These are phyloP conservation scores for Cuniculus paca DNA, from an alignment of 2,797 vertebrate species.

Conservation along the genomic window DNA sequence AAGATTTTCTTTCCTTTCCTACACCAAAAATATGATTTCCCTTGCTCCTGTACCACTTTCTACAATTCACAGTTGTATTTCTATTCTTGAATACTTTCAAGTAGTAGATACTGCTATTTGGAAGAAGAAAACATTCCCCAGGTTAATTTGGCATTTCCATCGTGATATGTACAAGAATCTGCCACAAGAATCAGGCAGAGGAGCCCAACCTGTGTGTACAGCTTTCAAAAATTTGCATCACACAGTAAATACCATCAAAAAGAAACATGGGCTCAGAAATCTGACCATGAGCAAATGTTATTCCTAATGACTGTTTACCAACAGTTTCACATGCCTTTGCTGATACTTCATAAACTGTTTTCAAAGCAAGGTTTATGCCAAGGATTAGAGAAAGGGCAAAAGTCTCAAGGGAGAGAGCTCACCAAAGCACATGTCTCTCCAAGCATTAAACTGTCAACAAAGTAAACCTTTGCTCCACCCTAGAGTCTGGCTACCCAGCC, in stretches of 20 bases:
- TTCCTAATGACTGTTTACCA: constrained; percentile 68
- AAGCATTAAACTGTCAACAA: constrained; percentile 79
- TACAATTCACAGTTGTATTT: constrained; percentile 24
- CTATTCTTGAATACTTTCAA: constrained; percentile 44
- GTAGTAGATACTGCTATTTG: background rate
- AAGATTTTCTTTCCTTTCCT: background rate
- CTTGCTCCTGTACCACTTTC: background rate
- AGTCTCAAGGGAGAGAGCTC: constrained; percentile 64
- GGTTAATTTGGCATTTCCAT: constrained; percentile 41
- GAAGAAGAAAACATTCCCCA: constrained; percentile 5
- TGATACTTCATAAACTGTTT: constrained; percentile 49
- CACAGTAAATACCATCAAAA: constrained; percentile 51
- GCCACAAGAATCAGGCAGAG: background rate
- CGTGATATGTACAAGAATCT: constrained; percentile 41
- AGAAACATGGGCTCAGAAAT: background rate
- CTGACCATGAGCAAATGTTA: constrained; percentile 44
- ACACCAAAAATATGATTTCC: background rate
- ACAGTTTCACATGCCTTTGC: constrained; percentile 73
- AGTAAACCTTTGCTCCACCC: constrained; percentile 75
- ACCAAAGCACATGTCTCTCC: constrained; percentile 49
- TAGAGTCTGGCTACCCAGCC: constrained; percentile 65
- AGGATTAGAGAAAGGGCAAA: constrained; percentile 78
- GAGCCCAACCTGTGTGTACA: background rate
- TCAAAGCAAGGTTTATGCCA: constrained; percentile 72
- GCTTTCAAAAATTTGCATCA: constrained; percentile 53